These are phyloP conservation scores for Glareola pratincola DNA, from an alignment of 2,113 vertebrate genomes.

Conservation along the genomic window DNA sequence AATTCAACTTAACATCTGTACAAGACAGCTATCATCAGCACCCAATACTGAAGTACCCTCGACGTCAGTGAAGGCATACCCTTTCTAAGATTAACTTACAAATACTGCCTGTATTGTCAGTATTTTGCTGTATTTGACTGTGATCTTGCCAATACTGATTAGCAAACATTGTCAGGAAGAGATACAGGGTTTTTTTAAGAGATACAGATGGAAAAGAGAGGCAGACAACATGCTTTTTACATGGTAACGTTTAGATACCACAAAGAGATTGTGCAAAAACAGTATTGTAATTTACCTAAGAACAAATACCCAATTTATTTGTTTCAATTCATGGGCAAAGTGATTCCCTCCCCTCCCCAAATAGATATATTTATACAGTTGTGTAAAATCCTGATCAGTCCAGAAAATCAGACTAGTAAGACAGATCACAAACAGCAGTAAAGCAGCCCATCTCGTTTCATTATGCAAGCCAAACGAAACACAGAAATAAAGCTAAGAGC, in stretches of 20 bases:
- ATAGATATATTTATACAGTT: background rate
- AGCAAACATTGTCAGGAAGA: background rate
- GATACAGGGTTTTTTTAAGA: background rate
- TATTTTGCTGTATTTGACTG: background rate
- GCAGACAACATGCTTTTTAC: background rate
- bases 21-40: background rate
- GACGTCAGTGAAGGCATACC: background rate
- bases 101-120: background rate
- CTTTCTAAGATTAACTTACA: background rate
- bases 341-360: background rate
- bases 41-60: background rate
- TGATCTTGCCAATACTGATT: background rate
- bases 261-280: background rate
- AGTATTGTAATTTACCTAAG: background rate
- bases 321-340: background rate
- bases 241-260: background rate
- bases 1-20: background rate
- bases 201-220: background rate
- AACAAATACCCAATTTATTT: background rate
- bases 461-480: conserved; percentile 39
- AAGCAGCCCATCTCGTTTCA: background rate
- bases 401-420: background rate
- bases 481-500: conserved; percentile 42
- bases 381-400: background rate
- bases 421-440: background rate